These are phyloP conservation scores for Pocillopora grandis DNA, from an alignment of 92 coral and sea anemone species.

Conservation along the genomic window DNA sequence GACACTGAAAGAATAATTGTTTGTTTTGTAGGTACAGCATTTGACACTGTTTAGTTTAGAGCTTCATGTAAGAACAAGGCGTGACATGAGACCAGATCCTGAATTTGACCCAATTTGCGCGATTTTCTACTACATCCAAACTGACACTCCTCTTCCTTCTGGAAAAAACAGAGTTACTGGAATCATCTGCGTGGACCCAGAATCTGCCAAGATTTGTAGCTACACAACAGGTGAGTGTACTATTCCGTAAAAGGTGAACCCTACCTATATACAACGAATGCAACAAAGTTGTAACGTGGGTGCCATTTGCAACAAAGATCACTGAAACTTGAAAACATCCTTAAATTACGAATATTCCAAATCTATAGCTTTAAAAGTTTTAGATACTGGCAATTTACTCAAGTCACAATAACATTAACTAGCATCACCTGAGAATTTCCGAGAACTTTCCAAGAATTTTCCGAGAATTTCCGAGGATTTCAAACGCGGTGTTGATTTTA, in stretches of 20 bases:
- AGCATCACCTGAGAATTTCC: not conserved
- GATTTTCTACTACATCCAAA: conserved; percentile 84
- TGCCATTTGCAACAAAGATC: too few relatives aligned
- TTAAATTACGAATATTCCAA: too few relatives aligned
- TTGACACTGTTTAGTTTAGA: conserved; percentile 88
- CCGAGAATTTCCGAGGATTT: not conserved
- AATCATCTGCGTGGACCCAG: conserved; percentile 76
- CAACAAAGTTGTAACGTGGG: too few relatives aligned
- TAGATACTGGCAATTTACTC: too few relatives aligned
- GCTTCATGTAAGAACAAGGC: conserved; percentile 88
- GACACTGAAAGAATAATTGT: not conserved
- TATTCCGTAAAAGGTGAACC: not conserved
- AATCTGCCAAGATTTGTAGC: conserved; percentile 50
- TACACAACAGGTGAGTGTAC: not conserved
- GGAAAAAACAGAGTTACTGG: conserved; percentile 75
- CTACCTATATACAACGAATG: too few relatives aligned
- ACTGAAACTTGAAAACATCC: too few relatives aligned
- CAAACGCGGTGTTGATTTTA: not conserved
- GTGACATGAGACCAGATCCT: conserved; percentile 85
- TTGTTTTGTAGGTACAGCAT: conserved; percentile 73
- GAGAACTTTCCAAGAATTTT: not conserved
- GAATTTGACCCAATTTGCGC: conserved; percentile 97
- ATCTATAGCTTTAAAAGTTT: too few relatives aligned
- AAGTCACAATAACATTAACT: not conserved
- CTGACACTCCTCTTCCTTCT: conserved; percentile 65